phyloP scores from a whole-genome alignment of 2,797 vertebrate genomes.

The Coranthus polyacanthus region DNA sequence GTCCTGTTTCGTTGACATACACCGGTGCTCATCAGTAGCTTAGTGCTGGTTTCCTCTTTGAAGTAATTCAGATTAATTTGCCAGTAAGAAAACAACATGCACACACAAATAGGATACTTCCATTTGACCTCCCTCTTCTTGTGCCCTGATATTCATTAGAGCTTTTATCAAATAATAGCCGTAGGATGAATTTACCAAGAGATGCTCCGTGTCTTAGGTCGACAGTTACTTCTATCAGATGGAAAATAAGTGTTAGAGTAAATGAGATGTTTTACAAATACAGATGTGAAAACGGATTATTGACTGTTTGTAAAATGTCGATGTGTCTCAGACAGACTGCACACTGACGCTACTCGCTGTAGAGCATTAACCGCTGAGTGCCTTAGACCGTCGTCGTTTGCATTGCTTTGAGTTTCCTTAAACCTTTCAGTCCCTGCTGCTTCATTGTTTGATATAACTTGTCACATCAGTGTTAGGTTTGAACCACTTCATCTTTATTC shows the following conservation, averaged over 20 bases:
- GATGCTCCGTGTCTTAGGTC: neutral
- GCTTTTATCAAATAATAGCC: no score
- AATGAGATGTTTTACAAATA: neutral
- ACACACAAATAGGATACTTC: no score
- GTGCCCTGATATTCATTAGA: no score
- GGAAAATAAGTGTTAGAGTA: neutral
- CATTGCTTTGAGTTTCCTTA: constrained; percentile 30
- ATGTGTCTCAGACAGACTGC: constrained; percentile 41
- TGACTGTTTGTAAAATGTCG: neutral
- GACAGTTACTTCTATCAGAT: neutral
- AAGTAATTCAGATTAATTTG: no score
- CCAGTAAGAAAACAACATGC: no score
- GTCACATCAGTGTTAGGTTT: constrained; percentile 24
- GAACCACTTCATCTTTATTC: constrained; percentile 20
- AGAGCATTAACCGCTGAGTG: constrained; percentile 24
- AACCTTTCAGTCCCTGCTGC: constrained; percentile 14
- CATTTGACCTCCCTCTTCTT: neutral
- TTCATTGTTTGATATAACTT: constrained; percentile 29
- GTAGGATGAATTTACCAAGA: neutral
- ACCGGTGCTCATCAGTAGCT: no score
- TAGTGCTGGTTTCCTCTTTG: no score
- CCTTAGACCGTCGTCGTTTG: constrained; percentile 27
- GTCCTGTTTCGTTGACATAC: no score
- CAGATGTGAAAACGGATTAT: neutral
- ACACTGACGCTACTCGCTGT: constrained; percentile 23